Conservation (phyloP, 2,888 invertebrate species). For the Temnothorax rugatulus region DNA sequence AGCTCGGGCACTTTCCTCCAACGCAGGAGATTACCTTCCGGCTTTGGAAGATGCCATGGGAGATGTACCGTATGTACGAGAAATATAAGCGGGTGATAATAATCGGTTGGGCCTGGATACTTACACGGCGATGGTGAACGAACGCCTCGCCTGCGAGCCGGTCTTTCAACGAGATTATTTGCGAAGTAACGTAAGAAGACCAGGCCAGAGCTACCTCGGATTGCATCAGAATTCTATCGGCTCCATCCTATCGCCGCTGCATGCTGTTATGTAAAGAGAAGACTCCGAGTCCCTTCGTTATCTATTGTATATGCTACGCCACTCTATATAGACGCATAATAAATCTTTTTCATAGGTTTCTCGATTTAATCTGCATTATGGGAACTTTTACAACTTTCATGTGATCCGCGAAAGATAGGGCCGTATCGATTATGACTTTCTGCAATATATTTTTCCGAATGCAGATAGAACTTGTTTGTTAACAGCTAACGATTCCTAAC, state of each 20-base stretch:
- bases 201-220: conserved; percentile 62
- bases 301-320: neutral
- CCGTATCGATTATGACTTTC: conserved; percentile 18
- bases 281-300: conserved; percentile 32
- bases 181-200: conserved; percentile 70
- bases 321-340: conserved; percentile 30
- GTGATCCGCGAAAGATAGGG: conserved; percentile 39
- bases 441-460: conserved; percentile 16
- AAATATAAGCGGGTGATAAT: conserved; percentile 76
- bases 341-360: conserved; percentile 43
- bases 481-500: neutral
- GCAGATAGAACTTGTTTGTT: neutral
- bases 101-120: conserved; percentile 66
- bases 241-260: conserved; percentile 59
- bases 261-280: conserved; percentile 54
- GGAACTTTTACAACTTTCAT: conserved; percentile 37
- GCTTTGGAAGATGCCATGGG: conserved; percentile 67
- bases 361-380: conserved; percentile 41
- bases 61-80: conserved; percentile 71
- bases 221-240: conserved; percentile 65
- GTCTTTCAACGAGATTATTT: conserved; percentile 74
- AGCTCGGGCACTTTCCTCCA: conserved; percentile 56
- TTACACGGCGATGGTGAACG: conserved; percentile 66
- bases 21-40: conserved; percentile 77
- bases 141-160: conserved; percentile 54